A percentile compares a stretch with the other conserved stretches of the same genome.
These are phyloP conservation scores for Urosaurus nigricauda DNA, from an alignment of 2,797 vertebrate species.

Conservation along the genomic window DNA sequence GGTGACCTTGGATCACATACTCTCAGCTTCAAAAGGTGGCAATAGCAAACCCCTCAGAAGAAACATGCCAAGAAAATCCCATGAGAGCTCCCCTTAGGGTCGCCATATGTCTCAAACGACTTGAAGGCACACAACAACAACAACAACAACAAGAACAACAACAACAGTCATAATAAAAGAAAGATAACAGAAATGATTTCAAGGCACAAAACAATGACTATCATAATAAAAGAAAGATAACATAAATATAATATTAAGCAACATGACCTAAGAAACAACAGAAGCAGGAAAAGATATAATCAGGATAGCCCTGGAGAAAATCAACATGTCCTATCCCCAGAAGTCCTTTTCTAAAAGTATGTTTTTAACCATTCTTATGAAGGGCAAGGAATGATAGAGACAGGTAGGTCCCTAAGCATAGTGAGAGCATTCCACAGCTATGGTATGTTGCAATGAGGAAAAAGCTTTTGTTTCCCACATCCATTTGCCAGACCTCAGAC, in stretches of 20 bases:
- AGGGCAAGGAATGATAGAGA: neutral
- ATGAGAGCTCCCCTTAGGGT: no score
- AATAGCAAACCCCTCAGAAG: no score
- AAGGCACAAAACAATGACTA: neutral
- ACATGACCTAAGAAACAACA: neutral
- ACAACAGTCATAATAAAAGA: neutral
- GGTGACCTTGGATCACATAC: no score
- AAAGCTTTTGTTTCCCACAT: neutral
- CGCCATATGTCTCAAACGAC: no score
- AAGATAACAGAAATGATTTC: neutral
- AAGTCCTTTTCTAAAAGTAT: neutral
- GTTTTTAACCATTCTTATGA: neutral
- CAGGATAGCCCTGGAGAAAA: neutral
- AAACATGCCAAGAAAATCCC: no score
- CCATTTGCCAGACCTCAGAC: neutral
- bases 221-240: neutral
- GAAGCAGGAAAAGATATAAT: neutral
- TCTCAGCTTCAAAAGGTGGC: no score
- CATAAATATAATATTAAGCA: neutral
- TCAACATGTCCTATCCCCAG: neutral
- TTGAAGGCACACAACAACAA: no score
- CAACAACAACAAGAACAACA: no score
- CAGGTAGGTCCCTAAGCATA: neutral
- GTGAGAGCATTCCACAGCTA: neutral
- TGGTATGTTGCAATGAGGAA: neutral